Base-by-base conservation (phyloP, 2,797 vertebrate genomes). In the Oreochromis mossambicus region DNA sequence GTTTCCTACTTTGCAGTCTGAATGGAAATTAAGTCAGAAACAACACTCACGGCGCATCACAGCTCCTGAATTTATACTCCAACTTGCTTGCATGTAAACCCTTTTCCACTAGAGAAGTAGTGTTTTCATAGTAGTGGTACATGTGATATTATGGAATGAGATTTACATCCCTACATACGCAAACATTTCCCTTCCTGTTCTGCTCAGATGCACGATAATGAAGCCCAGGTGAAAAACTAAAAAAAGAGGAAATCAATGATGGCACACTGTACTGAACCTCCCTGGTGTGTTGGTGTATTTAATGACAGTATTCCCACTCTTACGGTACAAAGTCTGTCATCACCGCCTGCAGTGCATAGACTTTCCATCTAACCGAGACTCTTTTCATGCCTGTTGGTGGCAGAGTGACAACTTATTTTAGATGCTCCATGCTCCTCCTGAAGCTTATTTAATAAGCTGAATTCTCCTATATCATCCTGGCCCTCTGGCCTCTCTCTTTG, bases 401-500 rank as follows among this genome's bases (percentile, higher is more conserved):
- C 89, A 87, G 92, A 88, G 89, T 92, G 91, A 94, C 93, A 93
- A 92, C 94, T 95, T 93, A 93, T 91, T 94, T 93, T 92, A 92
- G 92, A 93, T 87, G 85, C 92, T 93, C 91, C 81, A 29, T 88
- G 91, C 90, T 89, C 85, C 88, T 95, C 91, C 93, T 94, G 92
- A 94, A 94, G 93, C 92, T 94, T 92, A 92, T 95, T 95, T 95
- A 96, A 96, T 95, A 95, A 93, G 88, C 92, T 92, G 94, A 91
- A 91, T 94, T 92, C 93, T 95, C 91, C 93, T 95, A 91, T 94
- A 95, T 95, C 93, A 94, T 91, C 84, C 54, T 3, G 84, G 90
- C 91, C 94, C 88, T 86, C 56, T 75, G 87, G 92, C 91, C 93
- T 93, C 83, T 89, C 87, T 92, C 91, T 93, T 91, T 95, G 93